These are phyloP conservation scores for Clitarchus hookeri DNA, from an alignment of 2,888 invertebrate species.

Conservation along the genomic window DNA sequence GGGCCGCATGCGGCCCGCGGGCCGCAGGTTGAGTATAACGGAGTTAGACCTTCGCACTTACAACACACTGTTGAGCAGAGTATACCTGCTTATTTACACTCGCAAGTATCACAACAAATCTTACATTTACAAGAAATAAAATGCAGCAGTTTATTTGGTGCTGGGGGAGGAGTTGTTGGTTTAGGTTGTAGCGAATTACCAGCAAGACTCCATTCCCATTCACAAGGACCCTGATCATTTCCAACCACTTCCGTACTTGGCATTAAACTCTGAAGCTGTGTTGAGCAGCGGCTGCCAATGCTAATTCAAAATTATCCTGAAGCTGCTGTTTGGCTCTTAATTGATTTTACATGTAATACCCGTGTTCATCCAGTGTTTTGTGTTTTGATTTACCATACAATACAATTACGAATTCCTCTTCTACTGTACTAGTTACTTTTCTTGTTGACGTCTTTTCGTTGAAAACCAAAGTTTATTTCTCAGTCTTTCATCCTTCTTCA, in stretches of 20 bases:
- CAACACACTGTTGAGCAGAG: too few species aligned
- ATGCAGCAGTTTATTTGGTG: too few species aligned
- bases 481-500: not conserved
- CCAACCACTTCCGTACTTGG: constrained; percentile 16
- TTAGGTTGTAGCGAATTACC: constrained; percentile 16
- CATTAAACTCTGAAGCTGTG: not conserved
- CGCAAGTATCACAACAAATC: too few species aligned
- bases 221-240: not conserved
- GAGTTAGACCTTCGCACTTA: too few species aligned
- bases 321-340: not conserved
- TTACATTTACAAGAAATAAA: too few species aligned
- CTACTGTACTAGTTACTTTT: not conserved
- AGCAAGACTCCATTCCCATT: not conserved
- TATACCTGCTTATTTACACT: too few species aligned
- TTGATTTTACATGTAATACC: not conserved
- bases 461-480: not conserved
- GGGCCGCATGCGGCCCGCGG: too few species aligned
- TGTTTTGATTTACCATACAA: constrained; percentile 10
- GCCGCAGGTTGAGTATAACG: too few species aligned
- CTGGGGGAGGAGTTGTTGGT: too few species aligned
- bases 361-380: constrained; percentile 12
- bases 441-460: not conserved
- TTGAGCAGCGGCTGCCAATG: constrained; percentile 2
- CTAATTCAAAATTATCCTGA: too few species aligned
- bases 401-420: not conserved